A percentile compares a stretch with the other conserved stretches of the same genome.
Evolutionary conservation across 2,113 vertebrate genomes (phyloP).

Genomic region (Marmota flaviventris): DNA sequence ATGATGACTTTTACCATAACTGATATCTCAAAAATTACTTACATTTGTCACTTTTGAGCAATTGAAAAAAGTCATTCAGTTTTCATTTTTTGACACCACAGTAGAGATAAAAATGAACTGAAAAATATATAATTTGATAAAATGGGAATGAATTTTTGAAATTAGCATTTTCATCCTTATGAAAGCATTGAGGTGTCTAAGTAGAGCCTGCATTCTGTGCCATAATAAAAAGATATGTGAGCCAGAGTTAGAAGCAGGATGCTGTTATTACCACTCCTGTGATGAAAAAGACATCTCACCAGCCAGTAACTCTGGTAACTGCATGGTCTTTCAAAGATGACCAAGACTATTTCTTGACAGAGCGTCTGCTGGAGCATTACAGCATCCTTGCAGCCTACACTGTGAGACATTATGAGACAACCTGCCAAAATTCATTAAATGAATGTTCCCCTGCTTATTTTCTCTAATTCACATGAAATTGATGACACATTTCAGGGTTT

Average conservation of each 20-base stretch:
- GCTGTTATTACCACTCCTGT: neutral
- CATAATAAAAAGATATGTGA: neutral
- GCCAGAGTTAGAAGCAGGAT: neutral
- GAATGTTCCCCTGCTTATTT: neutral
- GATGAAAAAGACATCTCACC: neutral
- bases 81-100: neutral
- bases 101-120: neutral
- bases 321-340: neutral
- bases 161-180: neutral
- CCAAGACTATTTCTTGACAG: slow-evolving; percentile 7
- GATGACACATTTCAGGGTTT: neutral
- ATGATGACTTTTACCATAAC: neutral
- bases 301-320: neutral
- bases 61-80: neutral
- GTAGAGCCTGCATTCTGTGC: too few species aligned
- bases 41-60: slow-evolving; percentile 23
- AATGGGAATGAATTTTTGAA: neutral
- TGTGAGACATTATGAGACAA: neutral
- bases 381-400: neutral
- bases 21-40: neutral
- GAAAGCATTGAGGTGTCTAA: neutral
- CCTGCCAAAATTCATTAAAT: neutral
- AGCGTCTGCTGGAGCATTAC: neutral
- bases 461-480: neutral
- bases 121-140: slow-evolving; percentile 32